Base-by-base conservation (phyloP, 30 jellyfish, hydroid and myxozoan genomes). In the Calvadosia cruxmelitensis region DNA sequence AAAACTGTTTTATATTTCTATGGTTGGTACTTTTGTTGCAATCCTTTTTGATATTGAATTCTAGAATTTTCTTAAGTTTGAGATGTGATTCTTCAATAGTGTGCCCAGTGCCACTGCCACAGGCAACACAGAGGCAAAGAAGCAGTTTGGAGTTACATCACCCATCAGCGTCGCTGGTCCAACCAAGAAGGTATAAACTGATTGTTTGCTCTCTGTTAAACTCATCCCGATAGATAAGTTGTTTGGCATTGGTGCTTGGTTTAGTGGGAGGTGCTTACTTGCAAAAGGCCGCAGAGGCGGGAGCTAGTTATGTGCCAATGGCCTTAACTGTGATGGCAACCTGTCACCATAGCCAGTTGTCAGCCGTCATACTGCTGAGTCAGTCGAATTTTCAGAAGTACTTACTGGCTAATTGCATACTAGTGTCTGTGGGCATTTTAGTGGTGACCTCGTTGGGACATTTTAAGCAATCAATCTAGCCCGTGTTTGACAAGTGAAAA, bases 131-230 rank as follows among this genome's bases (percentile, higher is more conserved):
- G 69, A 70, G 3, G 26, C 78, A 26, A 80, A 73, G 53, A 90
- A 82, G 66, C 95, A 90, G 75, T 90, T 73, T 90, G 98, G 98
- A 27, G 80, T 90, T 26, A 90, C 98, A 25, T 90, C 98, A 35
- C 95, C 98, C 0, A 83, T 90, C 32, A 74, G 89, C 75, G 31
- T 78, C 74, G 95, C 93, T 50, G 95, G 93, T 27, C 98, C 98
- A 52, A 90, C 82, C 49, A 85, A 80, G 66, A 64, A 63, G 77
- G 98, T 90, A 49, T 49, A 65, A 42, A 1, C 33, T 0, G 50
- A 16, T 23, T 15, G 13, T 71, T 12, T 69, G 31, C 3, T 68
- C 50, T 51, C 27, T 0, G 29, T 3, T 29, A 64, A 3, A 3
- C n/a, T n/a, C n/a, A n/a, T n/a, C n/a, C n/a, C n/a, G n/a, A n/a